Conservation (phyloP, 2,113 vertebrate genomes). For the Caretta caretta region DNA sequence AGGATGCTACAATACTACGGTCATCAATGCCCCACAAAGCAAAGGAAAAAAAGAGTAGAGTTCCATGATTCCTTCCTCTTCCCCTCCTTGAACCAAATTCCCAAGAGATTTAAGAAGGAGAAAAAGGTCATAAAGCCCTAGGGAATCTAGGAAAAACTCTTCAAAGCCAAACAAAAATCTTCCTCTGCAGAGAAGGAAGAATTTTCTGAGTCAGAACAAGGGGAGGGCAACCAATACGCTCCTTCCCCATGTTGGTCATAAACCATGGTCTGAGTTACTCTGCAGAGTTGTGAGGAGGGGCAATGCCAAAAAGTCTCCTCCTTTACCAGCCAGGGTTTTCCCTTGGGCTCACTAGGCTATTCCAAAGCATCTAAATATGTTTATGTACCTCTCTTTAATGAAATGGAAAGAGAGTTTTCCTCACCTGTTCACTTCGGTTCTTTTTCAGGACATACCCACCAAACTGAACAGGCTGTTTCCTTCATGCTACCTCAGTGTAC, state of each 20-base stretch:
- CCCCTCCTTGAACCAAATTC: no score
- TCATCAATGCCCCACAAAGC: not conserved
- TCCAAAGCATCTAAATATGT: not conserved
- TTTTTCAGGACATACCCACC: not conserved
- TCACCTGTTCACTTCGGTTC: not conserved
- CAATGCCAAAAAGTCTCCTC: not conserved
- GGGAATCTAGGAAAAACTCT: not conserved
- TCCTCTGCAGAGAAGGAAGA: not conserved
- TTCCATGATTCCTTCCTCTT: not conserved
- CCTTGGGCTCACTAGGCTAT: not conserved
- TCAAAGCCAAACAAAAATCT: not conserved
- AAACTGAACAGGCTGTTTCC: not conserved
- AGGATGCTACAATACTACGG: not conserved
- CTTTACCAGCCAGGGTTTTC: not conserved
- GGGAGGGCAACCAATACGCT: not conserved
- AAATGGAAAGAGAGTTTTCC: not conserved
- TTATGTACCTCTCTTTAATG: not conserved
- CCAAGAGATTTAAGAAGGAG: not conserved
- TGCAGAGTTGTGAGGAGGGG: not conserved
- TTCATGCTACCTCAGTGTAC: not conserved
- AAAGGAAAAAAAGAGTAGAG: not conserved
- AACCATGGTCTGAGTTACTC: not conserved
- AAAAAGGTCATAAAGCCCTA: not conserved
- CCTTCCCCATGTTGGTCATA: not conserved
- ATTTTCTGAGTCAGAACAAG: not conserved